A percentile compares a stretch with the other conserved stretches of the same genome.
Conservation (phyloP, 1,140 invertebrate genomes). For the Uloborus diversus region DNA sequence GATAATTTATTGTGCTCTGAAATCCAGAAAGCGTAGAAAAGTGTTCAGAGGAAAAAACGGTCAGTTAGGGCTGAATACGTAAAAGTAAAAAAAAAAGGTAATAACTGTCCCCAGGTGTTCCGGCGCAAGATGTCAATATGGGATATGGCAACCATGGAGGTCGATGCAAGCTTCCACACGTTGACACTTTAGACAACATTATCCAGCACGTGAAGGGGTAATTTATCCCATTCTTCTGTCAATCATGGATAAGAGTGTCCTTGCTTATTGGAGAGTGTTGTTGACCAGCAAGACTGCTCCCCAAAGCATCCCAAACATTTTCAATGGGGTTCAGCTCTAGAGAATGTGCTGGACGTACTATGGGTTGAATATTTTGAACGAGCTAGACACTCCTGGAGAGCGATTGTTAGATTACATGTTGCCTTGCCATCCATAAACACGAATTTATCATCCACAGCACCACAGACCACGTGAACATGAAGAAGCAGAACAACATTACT, state of each 20-base stretch:
- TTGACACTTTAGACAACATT: neutral
- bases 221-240: neutral
- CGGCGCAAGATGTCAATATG: neutral
- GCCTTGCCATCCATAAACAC: neutral
- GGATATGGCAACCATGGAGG: neutral
- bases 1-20: neutral
- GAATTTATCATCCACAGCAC: neutral
- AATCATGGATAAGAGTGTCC: neutral
- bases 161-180: neutral
- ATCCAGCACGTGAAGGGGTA: neutral
- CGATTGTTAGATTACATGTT: no score
- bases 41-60: no score
- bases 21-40: no score
- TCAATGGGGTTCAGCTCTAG: constrained; percentile 61
- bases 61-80: neutral
- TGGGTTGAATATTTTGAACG: neutral
- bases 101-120: neutral
- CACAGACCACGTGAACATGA: neutral
- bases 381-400: neutral
- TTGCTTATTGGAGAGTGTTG: neutral
- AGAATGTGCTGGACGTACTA: neutral
- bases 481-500: neutral
- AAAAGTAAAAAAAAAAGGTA: neutral
- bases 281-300: neutral
- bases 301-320: neutral